phyloP scores from a whole-genome alignment of 2,797 vertebrate species.

The Urophycis tenuis region DNA sequence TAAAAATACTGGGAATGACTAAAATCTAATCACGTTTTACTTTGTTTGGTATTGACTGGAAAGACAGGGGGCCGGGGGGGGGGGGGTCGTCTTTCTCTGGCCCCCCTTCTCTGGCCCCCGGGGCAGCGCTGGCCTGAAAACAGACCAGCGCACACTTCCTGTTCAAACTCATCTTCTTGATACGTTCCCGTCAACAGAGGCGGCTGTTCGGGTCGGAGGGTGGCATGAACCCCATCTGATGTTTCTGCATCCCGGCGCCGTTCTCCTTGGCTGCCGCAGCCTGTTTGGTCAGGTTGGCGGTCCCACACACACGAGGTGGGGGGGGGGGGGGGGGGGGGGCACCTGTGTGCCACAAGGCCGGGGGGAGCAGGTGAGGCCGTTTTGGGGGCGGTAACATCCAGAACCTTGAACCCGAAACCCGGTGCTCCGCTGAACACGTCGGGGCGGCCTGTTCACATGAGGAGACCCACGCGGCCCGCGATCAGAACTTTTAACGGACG shows the following conservation, averaged over 20 bases:
- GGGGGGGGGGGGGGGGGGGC: no score
- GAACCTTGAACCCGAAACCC: slow-evolving; percentile 20
- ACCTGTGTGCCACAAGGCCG: slow-evolving; percentile 49
- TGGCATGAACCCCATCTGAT: slow-evolving; percentile 43
- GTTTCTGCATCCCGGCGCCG: slow-evolving; percentile 23
- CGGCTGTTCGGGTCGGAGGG: slow-evolving; percentile 39
- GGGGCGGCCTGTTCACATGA: background rate
- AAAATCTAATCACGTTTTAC: no score
- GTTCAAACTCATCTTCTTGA: slow-evolving; percentile 30
- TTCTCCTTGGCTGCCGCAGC: slow-evolving; percentile 26
- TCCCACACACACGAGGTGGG: no score
- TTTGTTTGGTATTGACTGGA: no score
- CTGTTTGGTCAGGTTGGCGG: slow-evolving; percentile 8
- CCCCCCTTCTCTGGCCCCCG: no score
- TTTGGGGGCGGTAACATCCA: slow-evolving; percentile 37
- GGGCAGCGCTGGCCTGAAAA: slow-evolving; percentile 47
- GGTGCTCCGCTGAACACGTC: background rate
- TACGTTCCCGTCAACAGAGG: slow-evolving; percentile 48
- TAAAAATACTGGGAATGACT: no score
- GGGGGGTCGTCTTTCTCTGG: no score
- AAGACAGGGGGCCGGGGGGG: no score
- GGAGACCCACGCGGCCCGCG: background rate
- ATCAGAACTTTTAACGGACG: background rate
- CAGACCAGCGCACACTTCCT: slow-evolving; percentile 54
- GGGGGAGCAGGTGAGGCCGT: slow-evolving; percentile 38